Percentiles rank a stretch among this genome's conserved stretches.
Conservation (phyloP, 2,113 vertebrate species). For the Cebidichthys violaceus region DNA sequence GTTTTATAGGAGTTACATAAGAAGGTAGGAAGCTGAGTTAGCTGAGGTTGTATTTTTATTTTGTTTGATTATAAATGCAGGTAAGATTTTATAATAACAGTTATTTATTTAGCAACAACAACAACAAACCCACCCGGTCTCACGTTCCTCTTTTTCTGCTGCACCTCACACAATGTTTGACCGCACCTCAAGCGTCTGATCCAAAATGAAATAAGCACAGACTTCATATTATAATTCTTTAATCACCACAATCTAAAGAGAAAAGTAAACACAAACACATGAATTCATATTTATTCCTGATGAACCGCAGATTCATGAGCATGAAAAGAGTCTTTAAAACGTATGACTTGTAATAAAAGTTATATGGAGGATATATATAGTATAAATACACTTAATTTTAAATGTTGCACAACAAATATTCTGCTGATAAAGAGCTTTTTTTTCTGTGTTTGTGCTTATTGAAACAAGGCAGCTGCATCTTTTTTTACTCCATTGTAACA, state of each 20-base stretch:
- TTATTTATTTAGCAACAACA: not conserved
- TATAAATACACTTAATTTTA: not conserved
- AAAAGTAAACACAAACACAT: not conserved
- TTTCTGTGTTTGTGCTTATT: not conserved
- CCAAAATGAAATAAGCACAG: not conserved
- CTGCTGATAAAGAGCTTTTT: not conserved
- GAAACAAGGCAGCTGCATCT: not conserved
- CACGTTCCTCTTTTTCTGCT: not conserved
- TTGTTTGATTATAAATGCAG: not conserved
- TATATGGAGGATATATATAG: not conserved
- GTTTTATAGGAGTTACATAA: not conserved
- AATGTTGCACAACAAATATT: not conserved
- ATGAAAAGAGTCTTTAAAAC: not conserved
- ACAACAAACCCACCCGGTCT: not conserved
- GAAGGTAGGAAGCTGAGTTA: no score
- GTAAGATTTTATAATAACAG: no score
- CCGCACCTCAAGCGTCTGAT: not conserved
- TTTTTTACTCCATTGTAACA: not conserved
- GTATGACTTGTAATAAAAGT: not conserved
- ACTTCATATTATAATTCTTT: no score
- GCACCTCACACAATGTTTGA: not conserved
- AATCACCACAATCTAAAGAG: not conserved
- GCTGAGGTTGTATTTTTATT: not conserved
- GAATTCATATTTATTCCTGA: not conserved
- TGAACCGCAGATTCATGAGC: not conserved